These are phyloP conservation scores for Orius laevigatus DNA, from an alignment of 1,140 invertebrate species.

Conservation along the genomic window DNA sequence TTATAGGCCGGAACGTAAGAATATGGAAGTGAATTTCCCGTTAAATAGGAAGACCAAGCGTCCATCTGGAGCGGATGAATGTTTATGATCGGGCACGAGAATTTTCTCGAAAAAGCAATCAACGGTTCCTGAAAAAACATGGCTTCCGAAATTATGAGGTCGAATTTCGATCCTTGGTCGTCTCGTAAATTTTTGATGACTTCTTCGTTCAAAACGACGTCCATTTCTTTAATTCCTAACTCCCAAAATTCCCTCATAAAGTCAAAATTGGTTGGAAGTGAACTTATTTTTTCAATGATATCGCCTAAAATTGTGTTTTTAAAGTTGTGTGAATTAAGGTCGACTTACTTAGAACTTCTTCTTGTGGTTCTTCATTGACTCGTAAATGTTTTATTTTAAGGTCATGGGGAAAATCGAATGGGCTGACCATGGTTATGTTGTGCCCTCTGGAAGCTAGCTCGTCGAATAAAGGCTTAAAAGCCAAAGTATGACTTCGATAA, in stretches of 20 bases:
- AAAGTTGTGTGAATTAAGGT: too few relatives aligned
- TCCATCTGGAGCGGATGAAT: constrained; percentile 4
- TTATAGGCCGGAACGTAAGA: too few relatives aligned
- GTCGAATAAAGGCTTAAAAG: background rate
- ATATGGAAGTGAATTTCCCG: too few relatives aligned
- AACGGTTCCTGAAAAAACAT: constrained; percentile 24
- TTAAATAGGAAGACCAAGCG: background rate
- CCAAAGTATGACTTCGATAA: background rate
- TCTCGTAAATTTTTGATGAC: background rate
- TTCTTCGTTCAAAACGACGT: too few relatives aligned
- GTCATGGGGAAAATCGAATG: background rate
- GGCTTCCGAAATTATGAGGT: constrained; percentile 23
- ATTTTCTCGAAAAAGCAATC: constrained; percentile 22
- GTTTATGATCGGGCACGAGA: constrained; percentile 21
- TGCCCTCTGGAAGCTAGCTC: constrained; percentile 1
- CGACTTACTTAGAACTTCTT: too few relatives aligned
- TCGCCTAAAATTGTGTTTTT: too few relatives aligned
- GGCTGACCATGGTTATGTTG: constrained; percentile 5
- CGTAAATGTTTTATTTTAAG: too few relatives aligned
- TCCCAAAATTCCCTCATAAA: too few relatives aligned
- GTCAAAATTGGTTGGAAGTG: too few relatives aligned
- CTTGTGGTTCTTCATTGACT: too few relatives aligned
- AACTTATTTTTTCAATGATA: too few relatives aligned
- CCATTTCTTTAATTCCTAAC: too few relatives aligned
- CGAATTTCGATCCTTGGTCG: constrained; percentile 16